Percentiles rank a stretch among this genome's conserved stretches.
Evolutionary conservation across 2,113 vertebrate genomes (phyloP).

Genomic region (Eublepharis macularius): DNA sequence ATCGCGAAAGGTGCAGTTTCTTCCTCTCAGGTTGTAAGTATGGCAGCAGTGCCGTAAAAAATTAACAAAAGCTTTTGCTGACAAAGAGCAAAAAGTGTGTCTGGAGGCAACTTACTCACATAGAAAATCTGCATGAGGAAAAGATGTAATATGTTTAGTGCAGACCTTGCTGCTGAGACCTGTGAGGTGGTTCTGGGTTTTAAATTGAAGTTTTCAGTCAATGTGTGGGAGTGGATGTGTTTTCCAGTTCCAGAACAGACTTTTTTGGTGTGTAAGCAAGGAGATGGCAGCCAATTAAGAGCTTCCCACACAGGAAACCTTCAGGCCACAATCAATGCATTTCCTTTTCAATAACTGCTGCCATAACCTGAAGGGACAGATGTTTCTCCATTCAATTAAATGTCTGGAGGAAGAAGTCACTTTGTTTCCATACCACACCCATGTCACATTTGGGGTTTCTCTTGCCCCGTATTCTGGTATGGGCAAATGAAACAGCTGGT

Average conservation of each 20-base stretch:
- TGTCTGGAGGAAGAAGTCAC: neutral
- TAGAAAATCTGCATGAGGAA: neutral
- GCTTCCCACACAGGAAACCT: conserved; percentile 18
- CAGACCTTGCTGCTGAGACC: neutral
- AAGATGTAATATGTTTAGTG: neutral
- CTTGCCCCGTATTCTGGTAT: neutral
- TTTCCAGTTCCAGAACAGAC: neutral
- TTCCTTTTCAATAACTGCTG: conserved; percentile 1
- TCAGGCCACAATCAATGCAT: conserved; percentile 11
- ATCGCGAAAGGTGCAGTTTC: conserved; percentile 15
- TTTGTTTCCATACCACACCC: neutral
- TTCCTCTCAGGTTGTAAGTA: neutral
- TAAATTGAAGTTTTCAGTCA: neutral
- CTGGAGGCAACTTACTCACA: neutral
- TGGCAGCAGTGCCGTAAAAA: neutral
- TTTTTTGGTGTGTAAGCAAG: conserved; percentile 1
- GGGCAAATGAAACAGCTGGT: neutral
- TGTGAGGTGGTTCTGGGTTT: conserved; percentile 9
- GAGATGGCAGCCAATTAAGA: neutral
- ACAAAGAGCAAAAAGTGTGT: conserved; percentile 24
- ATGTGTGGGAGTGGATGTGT: conserved; percentile 14
- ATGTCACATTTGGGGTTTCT: neutral
- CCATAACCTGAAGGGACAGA: conserved; percentile 9
- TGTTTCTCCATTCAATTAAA: neutral
- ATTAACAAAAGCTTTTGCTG: conserved; percentile 23